These are phyloP conservation scores for Caenorhabditis macrosperma DNA, from an alignment of 2,888 invertebrate species.

Conservation along the genomic window DNA sequence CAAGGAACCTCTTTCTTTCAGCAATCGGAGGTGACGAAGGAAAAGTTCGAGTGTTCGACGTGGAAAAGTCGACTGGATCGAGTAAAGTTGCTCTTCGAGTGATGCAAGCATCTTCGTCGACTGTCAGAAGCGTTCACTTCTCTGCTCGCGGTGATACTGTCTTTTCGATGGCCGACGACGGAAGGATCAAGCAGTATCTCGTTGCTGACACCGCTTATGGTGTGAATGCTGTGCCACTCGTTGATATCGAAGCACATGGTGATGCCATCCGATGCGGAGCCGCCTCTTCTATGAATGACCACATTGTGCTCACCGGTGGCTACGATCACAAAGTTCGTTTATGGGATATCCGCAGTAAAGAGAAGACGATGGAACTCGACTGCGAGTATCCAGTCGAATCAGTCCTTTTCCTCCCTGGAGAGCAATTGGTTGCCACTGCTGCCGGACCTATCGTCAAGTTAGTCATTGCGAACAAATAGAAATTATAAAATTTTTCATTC, in stretches of 20 bases:
- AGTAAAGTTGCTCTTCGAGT: constrained; percentile 83
- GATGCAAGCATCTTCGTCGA: constrained; percentile 58
- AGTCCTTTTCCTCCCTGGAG: constrained; percentile 90
- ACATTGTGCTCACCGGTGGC: constrained; percentile 74
- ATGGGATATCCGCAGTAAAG: constrained; percentile 85
- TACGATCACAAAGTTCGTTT: constrained; percentile 85
- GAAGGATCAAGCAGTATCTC: constrained; percentile 73
- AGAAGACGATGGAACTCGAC: constrained; percentile 83
- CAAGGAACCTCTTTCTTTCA: no score
- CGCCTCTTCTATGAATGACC: constrained; percentile 64
- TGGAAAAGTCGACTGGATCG: constrained; percentile 82
- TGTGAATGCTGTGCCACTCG: constrained; percentile 57
- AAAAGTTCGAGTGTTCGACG: constrained; percentile 91
- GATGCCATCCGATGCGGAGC: constrained; percentile 75
- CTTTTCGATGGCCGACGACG: constrained; percentile 76
- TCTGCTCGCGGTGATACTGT: constrained; percentile 60
- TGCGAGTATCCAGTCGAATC: constrained; percentile 94
- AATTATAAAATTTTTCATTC: background rate
- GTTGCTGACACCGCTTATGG: constrained; percentile 64
- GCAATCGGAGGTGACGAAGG: constrained; percentile 92
- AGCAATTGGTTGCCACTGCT: constrained; percentile 92
- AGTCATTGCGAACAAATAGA: background rate
- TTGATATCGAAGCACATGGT: constrained; percentile 69
- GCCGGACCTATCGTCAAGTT: constrained; percentile 82
- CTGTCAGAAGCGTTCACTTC: constrained; percentile 58